Percentiles rank a stretch among this genome's conserved stretches.
phyloP scores from a whole-genome alignment of 2,888 invertebrate species.

The Chloromyia formosa region DNA sequence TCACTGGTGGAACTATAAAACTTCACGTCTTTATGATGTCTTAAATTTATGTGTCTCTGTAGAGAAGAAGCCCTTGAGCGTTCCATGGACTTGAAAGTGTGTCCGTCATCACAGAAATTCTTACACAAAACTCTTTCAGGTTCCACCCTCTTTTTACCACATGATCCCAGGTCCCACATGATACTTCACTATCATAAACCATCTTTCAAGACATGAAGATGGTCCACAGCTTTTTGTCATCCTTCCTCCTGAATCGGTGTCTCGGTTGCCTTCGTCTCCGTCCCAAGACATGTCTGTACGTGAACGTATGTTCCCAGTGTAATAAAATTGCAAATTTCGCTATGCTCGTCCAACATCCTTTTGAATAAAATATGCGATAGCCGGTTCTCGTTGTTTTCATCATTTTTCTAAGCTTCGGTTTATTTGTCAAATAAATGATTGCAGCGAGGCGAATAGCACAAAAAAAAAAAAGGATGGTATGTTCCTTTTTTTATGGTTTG shows the following conservation, averaged over 20 bases:
- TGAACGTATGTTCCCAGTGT: conserved; percentile 33
- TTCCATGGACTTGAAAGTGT: background rate
- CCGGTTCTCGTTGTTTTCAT: conserved; percentile 23
- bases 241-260: background rate
- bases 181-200: background rate
- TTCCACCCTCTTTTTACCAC: background rate
- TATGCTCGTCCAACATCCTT: conserved; percentile 32
- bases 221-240: background rate
- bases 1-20: conserved; percentile 37
- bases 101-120: background rate
- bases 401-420: conserved; percentile 15
- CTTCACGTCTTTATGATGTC: conserved; percentile 37
- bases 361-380: conserved; percentile 43
- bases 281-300: conserved; percentile 10
- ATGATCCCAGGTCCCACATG: background rate
- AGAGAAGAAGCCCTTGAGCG: background rate
- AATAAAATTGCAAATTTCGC: conserved; percentile 43
- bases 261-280: background rate
- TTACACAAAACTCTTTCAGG: background rate
- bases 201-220: background rate
- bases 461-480: background rate
- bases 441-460: background rate
- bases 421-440: conserved; percentile 37
- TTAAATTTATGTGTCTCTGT: conserved; percentile 32
- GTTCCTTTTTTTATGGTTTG: background rate